Conservation (phyloP, 2,113 vertebrate genomes). For the Stomatorhinus ivindoensis region DNA sequence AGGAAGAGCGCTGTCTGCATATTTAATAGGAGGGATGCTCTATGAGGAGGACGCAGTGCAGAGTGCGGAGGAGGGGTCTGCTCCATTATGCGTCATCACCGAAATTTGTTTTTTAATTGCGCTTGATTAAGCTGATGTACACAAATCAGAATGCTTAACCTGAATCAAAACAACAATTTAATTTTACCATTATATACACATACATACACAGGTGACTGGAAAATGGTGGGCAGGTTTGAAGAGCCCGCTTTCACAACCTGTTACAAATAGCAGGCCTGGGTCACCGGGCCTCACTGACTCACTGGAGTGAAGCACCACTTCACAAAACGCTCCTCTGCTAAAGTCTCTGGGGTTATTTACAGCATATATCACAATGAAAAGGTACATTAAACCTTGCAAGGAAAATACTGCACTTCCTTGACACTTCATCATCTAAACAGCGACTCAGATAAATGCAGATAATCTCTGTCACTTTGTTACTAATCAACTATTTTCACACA, state of each 20-base stretch:
- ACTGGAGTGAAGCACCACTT: not conserved
- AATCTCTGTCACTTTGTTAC: not conserved
- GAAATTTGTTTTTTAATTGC: not conserved
- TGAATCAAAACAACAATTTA: not conserved
- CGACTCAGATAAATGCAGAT: not conserved
- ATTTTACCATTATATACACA: not conserved
- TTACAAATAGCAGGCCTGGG: not conserved
- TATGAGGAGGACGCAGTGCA: not conserved
- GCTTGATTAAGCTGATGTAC: not conserved
- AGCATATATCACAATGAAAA: not conserved
- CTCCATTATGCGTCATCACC: not conserved
- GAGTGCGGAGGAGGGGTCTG: not conserved
- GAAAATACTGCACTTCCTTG: not conserved
- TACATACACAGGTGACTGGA: not conserved
- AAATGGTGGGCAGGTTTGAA: not conserved
- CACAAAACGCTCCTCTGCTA: not conserved
- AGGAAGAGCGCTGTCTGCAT: not conserved
- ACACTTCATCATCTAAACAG: not conserved
- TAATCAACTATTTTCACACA: not conserved
- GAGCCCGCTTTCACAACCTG: not conserved
- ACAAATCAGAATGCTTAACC: not conserved
- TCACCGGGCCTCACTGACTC: not conserved
- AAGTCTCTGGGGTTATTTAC: not conserved
- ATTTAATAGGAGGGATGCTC: not conserved
- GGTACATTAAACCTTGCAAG: too few relatives aligned